phyloP scores from a whole-genome alignment of 2,888 invertebrate species.

The Hoplodrina ambigua region DNA sequence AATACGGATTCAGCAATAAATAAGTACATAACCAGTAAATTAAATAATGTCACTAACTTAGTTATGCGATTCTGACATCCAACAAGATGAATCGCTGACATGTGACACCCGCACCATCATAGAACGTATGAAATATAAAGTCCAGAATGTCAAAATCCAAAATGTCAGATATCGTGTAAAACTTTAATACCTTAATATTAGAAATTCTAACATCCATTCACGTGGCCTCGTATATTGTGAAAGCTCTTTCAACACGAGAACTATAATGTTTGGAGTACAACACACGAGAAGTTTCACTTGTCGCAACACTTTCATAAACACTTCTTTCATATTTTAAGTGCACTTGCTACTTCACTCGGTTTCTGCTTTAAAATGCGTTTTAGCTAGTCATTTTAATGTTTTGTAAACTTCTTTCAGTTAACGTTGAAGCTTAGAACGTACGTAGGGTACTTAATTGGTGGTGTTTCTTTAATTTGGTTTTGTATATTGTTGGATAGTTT shows the following conservation, averaged over 20 bases:
- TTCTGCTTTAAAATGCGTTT: slow-evolving; percentile 39
- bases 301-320: slow-evolving; percentile 57
- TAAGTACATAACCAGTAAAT: too few relatives aligned
- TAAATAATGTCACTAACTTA: too few relatives aligned
- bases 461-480: slow-evolving; percentile 25
- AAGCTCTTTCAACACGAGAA: slow-evolving; percentile 44
- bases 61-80: too few relatives aligned
- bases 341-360: slow-evolving; percentile 44
- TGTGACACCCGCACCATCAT: too few relatives aligned
- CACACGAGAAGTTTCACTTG: slow-evolving; percentile 53
- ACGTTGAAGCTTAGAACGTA: slow-evolving; percentile 21
- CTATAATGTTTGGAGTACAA: slow-evolving; percentile 46
- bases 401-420: slow-evolving; percentile 35
- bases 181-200: background rate
- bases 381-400: slow-evolving; percentile 37
- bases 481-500: too few relatives aligned
- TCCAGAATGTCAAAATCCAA: background rate
- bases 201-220: slow-evolving; percentile 7
- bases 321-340: slow-evolving; percentile 59
- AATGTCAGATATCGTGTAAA: background rate
- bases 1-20: too few relatives aligned
- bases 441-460: background rate
- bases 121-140: too few relatives aligned
- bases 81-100: too few relatives aligned
- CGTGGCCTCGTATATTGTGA: slow-evolving; percentile 10